Evolutionary conservation across 2,113 vertebrate species (phyloP).

Genomic region (Aegypius monachus): DNA sequence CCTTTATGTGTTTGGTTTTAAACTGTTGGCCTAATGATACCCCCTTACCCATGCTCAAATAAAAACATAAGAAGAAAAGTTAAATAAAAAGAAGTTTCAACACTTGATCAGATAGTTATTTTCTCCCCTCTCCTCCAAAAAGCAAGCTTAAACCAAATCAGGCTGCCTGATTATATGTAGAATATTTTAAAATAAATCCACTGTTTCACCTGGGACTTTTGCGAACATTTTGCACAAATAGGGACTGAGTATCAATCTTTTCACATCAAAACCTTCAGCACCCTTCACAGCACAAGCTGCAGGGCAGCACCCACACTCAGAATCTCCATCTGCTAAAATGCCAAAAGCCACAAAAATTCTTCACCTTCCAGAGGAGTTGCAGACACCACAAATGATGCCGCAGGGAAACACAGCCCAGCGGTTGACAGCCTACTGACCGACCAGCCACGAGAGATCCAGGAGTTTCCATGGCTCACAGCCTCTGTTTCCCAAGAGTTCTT

Average conservation of each 20-base stretch:
- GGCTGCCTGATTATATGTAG: not conserved
- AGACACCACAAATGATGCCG: not conserved
- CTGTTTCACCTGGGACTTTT: not conserved
- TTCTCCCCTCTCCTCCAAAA: not conserved
- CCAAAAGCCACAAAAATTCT: not conserved
- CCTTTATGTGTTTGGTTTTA: not conserved
- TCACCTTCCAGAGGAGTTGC: not conserved
- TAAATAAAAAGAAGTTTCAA: not conserved
- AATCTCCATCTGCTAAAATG: not conserved
- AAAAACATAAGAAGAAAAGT: not conserved
- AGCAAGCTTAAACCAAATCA: not conserved
- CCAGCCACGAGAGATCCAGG: not conserved
- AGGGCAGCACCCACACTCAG: not conserved
- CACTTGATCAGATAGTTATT: not conserved
- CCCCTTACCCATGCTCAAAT: not conserved
- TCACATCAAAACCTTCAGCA: not conserved
- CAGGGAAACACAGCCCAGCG: not conserved
- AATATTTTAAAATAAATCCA: not conserved
- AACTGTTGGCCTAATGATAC: not conserved
- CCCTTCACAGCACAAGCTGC: not conserved
- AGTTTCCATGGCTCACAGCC: not conserved
- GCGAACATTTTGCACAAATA: not conserved
- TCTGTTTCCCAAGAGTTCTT: not conserved
- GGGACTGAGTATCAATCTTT: not conserved
- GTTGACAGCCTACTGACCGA: not conserved